Evolutionary conservation across 2,888 invertebrate species (phyloP).

Genomic region (Allophyes oxyacanthae): DNA sequence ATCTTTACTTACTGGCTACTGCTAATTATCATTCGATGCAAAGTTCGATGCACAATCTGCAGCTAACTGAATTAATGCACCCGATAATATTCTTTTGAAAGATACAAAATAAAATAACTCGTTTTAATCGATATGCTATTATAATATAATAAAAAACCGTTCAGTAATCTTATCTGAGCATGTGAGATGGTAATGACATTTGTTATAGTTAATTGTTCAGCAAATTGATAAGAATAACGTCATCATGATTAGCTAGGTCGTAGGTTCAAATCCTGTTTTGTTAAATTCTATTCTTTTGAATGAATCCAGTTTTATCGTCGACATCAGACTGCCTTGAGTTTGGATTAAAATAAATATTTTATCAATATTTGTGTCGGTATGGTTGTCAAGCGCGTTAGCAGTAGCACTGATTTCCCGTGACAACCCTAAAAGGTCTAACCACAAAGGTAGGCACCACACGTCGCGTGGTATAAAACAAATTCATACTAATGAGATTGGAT

Average conservation of each 20-base stretch:
- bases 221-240: slow-evolving; percentile 37
- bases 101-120: too few species aligned
- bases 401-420: not conserved
- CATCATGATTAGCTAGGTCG: slow-evolving; percentile 40
- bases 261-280: slow-evolving; percentile 48
- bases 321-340: not conserved
- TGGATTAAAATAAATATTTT: not conserved
- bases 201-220: slow-evolving; percentile 40
- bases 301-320: slow-evolving; percentile 13
- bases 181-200: slow-evolving; percentile 39
- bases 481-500: not conserved
- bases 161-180: slow-evolving; percentile 27
- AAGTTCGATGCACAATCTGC: too few species aligned
- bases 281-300: slow-evolving; percentile 21
- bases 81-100: too few species aligned
- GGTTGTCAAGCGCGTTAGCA: not conserved
- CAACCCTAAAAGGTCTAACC: not conserved
- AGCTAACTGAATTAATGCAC: too few species aligned
- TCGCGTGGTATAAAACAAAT: too few species aligned
- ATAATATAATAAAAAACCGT: not conserved
- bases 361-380: not conserved
- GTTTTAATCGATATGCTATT: too few species aligned
- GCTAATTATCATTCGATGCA: too few species aligned
- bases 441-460: too few species aligned
- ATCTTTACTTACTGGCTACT: too few species aligned